Base-by-base conservation (phyloP, 2,888 invertebrate genomes). In the Hirtodrosophila histrioides region DNA sequence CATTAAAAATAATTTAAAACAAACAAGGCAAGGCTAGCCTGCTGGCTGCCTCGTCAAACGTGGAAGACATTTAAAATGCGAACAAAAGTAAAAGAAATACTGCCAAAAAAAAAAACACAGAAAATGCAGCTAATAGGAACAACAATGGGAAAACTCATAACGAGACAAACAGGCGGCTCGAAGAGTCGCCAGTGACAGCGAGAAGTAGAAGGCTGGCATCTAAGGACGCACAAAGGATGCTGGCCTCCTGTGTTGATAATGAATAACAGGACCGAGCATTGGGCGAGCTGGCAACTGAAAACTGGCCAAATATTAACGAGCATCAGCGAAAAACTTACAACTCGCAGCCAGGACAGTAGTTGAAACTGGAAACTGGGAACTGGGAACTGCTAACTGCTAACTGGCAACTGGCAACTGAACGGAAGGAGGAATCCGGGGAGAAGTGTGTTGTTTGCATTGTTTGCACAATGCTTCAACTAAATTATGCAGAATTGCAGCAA, bases 251-350 rank as follows among this genome's bases (percentile, higher is more conserved):
- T 63, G 61, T 72, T 75, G 72, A 54, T 78, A 82, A 82, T 78
- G 73, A 82, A 75, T 54, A 57, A 71, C 45, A 60, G 43, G 53
- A 62, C 58, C 48, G 31, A 35, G 17, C 11, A 11, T 49, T 45
- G 44, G 36, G 10, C 37, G 11, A 41, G 43, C 33, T 12, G 24
- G 33, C 40, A 62, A 55, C 49, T 65, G 56, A 54, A 64, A 75
- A 60, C 71, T 65, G 69, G 75, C 60, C 75, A 82, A 85, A 85
- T 80, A 82, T 79, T 82, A 85, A 83, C 78, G 83, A 79, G 75
- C 75, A 75, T 77, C 83, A 75, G 81, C 75, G 66, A 75, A 82
- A 85, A 79, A 77, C 80, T 82, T 83, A 61, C 77, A 72, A 68
- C 83, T 67, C 44, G 56, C 75, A 5, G 27, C 27, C 6, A 5